Percentiles rank a stretch among this genome's conserved stretches.
Evolutionary conservation across 92 coral and sea anemone species (phyloP).

Genomic region (Zoanthus sansibaricus): DNA sequence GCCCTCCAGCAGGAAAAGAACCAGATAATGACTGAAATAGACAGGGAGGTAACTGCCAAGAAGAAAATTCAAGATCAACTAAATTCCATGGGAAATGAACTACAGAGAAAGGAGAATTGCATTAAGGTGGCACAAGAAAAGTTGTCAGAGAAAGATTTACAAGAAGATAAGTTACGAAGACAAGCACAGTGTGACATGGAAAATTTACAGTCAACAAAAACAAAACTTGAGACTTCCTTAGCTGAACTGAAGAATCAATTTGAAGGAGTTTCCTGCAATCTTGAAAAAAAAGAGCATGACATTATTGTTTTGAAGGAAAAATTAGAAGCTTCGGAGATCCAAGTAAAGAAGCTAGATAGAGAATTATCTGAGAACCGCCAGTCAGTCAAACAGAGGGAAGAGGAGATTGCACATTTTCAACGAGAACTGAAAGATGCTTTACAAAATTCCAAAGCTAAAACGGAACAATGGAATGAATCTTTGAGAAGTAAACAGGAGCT

Average conservation of each 20-base stretch:
- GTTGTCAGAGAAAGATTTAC: conserved; percentile 44
- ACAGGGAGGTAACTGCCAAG: conserved; percentile 57
- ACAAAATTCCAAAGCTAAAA: conserved; percentile 40
- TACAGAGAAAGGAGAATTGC: conserved; percentile 59
- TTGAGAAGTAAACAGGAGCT: conserved; percentile 39
- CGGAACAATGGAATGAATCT: conserved; percentile 45
- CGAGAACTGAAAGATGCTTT: conserved; percentile 55
- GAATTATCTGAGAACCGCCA: conserved; percentile 44
- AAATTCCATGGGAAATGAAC: conserved; percentile 45
- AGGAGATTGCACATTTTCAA: conserved; percentile 40
- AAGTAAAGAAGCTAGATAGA: conserved; percentile 32
- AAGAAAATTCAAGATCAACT: conserved; percentile 67
- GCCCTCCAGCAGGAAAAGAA: conserved; percentile 72
- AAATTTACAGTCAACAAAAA: conserved; percentile 48
- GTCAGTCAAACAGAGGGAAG: conserved; percentile 49
- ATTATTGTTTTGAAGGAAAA: conserved; percentile 41
- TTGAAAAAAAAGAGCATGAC: conserved; percentile 67
- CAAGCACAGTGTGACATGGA: conserved; percentile 71
- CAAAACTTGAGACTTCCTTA: conserved; percentile 55
- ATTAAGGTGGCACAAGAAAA: conserved; percentile 59
- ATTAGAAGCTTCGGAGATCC: conserved; percentile 59
- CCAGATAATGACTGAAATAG: conserved; percentile 58
- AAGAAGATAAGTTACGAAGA: conserved; percentile 58
- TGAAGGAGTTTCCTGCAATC: conserved; percentile 17
- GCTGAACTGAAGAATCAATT: conserved; percentile 58